Evolutionary conservation across 2,888 invertebrate genomes (phyloP).

Genomic region (Nebria salina): DNA sequence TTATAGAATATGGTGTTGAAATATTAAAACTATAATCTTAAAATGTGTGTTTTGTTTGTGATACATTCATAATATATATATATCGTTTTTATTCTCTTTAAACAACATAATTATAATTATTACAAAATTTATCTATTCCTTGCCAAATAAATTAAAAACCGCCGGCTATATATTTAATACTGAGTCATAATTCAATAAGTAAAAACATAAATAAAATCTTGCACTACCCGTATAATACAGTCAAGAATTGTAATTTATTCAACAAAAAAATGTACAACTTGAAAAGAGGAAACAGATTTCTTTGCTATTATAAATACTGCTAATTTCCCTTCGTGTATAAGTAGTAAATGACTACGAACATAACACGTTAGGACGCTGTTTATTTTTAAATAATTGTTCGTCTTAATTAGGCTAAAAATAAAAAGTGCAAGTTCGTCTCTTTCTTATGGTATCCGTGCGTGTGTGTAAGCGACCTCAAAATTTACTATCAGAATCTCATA

Average conservation of each 20-base stretch:
- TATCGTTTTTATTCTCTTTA: not conserved
- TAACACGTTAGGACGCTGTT: not conserved
- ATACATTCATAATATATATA: not conserved
- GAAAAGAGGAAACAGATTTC: slow-evolving; percentile 8
- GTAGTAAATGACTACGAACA: not conserved
- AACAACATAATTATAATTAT: not conserved
- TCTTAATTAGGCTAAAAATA: slow-evolving; percentile 40
- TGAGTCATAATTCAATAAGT: slow-evolving; percentile 13
- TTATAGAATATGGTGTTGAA: too few relatives aligned
- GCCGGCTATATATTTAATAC: slow-evolving; percentile 11
- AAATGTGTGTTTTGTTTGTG: not conserved
- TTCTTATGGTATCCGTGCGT: not conserved
- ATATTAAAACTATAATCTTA: too few relatives aligned
- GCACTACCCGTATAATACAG: not conserved
- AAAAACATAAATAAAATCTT: slow-evolving; percentile 10
- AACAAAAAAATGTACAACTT: not conserved
- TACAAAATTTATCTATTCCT: not conserved
- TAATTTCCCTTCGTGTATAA: not conserved
- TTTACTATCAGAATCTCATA: slow-evolving; percentile 27
- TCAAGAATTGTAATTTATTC: slow-evolving; percentile 12
- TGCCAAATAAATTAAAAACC: not conserved
- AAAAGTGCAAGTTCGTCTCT: not conserved
- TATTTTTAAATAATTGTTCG: slow-evolving; percentile 6
- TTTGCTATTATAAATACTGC: slow-evolving; percentile 10
- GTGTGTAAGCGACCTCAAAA: not conserved